phyloP scores from a whole-genome alignment of 2,797 vertebrate species.

The Carduelis carduelis region DNA sequence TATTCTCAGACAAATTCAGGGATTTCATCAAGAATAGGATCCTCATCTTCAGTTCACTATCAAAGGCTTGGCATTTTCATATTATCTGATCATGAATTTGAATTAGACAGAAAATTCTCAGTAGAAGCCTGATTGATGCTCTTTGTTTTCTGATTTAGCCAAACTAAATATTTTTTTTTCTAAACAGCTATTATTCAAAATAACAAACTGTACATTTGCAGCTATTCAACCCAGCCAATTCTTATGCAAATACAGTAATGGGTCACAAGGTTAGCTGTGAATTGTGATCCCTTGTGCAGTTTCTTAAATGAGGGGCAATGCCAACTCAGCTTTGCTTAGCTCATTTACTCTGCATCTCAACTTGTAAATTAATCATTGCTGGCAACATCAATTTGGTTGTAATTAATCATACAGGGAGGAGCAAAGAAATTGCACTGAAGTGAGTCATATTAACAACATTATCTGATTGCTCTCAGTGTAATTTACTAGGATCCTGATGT shows the following conservation, averaged over 20 bases:
- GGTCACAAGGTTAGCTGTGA: conserved; percentile 4
- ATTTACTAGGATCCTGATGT: conserved; percentile 70
- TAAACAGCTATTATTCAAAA: background rate
- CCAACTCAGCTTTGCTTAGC: conserved; percentile 72
- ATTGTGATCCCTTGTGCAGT: conserved; percentile 52
- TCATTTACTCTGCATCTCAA: conserved; percentile 74
- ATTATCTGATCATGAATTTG: background rate
- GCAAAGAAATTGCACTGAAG: conserved; percentile 67
- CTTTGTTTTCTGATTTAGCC: background rate
- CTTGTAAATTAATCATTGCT: conserved; percentile 79
- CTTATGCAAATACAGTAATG: conserved; percentile 16
- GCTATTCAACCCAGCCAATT: conserved; percentile 4
- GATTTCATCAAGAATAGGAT: background rate
- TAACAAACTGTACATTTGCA: conserved; percentile 20
- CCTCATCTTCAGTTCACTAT: background rate
- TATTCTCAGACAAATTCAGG: background rate
- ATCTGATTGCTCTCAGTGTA: conserved; percentile 71
- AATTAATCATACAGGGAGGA: conserved; percentile 79
- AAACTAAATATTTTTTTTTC: background rate
- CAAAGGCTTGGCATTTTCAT: background rate
- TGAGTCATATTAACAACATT: conserved; percentile 69
- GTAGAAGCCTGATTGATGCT: background rate
- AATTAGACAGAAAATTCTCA: background rate
- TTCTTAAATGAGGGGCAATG: conserved; percentile 66
- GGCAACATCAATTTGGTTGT: conserved; percentile 76